Evolutionary conservation across 1,140 invertebrate genomes (phyloP).

Genomic region (Trichomalopsis sarcophagae): DNA sequence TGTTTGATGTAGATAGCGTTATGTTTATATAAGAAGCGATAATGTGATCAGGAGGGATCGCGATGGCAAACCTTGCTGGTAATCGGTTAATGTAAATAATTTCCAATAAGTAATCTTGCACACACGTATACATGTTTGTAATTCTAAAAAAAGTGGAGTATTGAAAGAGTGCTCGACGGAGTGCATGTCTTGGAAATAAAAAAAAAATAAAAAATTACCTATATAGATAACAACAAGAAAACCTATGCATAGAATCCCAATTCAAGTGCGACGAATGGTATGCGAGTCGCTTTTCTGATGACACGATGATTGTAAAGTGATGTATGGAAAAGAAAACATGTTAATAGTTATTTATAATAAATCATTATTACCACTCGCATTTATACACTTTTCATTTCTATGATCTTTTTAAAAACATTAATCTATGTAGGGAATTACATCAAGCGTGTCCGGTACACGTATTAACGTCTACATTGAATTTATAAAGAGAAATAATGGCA

Average conservation of each 20-base stretch:
- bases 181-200: constrained; percentile 55
- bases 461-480: too few species aligned
- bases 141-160: constrained; percentile 55
- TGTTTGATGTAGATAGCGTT: constrained; percentile 62
- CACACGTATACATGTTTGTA: constrained; percentile 61
- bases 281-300: constrained; percentile 44
- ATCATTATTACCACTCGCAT: constrained; percentile 63
- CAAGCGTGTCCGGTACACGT: too few species aligned
- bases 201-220: constrained; percentile 44
- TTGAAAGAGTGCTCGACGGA: constrained; percentile 56
- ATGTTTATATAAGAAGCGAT: constrained; percentile 56
- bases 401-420: too few species aligned
- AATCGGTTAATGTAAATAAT: constrained; percentile 67
- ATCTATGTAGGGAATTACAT: too few species aligned
- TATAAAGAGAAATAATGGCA: too few species aligned
- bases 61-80: constrained; percentile 50
- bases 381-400: not conserved
- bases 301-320: constrained; percentile 55
- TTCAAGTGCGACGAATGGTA: constrained; percentile 44
- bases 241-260: constrained; percentile 35
- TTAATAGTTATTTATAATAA: constrained; percentile 71
- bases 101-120: constrained; percentile 61
- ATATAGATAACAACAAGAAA: constrained; percentile 43
- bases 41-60: constrained; percentile 49
- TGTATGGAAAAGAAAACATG: constrained; percentile 63